Conservation (phyloP, 2,797 vertebrate genomes). For the Coregonus ussuriensis region DNA sequence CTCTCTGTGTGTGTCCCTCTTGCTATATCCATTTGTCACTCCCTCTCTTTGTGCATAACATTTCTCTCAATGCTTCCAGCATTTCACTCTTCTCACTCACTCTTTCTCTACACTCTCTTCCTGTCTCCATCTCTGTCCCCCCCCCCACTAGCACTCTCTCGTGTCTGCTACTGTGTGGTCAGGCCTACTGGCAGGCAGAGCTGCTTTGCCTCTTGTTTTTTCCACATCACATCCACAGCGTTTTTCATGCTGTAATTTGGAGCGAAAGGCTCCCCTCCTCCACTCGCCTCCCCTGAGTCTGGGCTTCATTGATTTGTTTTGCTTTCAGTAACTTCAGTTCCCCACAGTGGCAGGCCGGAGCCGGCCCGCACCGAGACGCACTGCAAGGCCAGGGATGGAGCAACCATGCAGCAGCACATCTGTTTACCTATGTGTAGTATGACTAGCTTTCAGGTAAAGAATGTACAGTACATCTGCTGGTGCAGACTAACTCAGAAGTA, state of each 20-base stretch:
- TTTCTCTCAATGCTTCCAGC: neutral
- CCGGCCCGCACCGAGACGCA: neutral
- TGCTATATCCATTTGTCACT: neutral
- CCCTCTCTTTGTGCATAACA: neutral
- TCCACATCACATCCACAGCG: constrained; percentile 26
- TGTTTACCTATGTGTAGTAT: neutral
- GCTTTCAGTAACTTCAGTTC: constrained; percentile 33
- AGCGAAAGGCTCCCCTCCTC: constrained; percentile 22
- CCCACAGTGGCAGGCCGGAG: constrained; percentile 1
- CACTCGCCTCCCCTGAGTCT: constrained; percentile 28
- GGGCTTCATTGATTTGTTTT: constrained; percentile 50
- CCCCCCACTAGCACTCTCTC: neutral
- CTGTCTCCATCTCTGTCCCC: neutral
- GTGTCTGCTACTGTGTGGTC: constrained; percentile 22
- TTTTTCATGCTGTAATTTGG: constrained; percentile 37
- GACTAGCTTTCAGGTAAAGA: neutral
- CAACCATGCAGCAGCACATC: neutral
- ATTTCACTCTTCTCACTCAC: neutral
- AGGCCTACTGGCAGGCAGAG: constrained; percentile 17
- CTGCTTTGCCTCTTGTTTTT: constrained; percentile 24
- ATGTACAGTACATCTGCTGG: neutral
- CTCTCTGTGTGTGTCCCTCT: neutral
- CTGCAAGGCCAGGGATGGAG: neutral
- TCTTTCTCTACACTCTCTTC: neutral
- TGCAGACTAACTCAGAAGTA: neutral